A percentile compares a stretch with the other conserved stretches of the same genome.
Conservation (phyloP, 2,797 vertebrate species). For the Podarcis siculus region DNA sequence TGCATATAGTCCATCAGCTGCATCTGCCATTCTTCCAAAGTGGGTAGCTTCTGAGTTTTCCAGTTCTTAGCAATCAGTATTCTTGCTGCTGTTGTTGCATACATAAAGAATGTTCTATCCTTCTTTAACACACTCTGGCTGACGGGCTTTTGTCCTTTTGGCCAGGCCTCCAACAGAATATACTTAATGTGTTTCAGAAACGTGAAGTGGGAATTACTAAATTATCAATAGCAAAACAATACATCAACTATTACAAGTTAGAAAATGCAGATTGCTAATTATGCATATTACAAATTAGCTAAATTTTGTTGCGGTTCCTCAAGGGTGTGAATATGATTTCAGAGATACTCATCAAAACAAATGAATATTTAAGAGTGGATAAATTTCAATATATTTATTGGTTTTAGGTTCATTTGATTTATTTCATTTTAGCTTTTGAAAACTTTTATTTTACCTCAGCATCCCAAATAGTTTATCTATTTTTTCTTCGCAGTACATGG, state of each 20-base stretch:
- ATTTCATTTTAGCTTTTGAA: neutral
- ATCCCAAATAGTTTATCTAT: neutral
- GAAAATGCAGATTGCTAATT: constrained; percentile 23
- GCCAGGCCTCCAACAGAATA: neutral
- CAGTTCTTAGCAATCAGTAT: too few species aligned
- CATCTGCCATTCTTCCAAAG: too few species aligned
- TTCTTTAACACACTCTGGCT: too few species aligned
- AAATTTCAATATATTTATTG: neutral
- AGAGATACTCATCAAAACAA: constrained; percentile 5
- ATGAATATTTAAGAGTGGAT: constrained; percentile 10
- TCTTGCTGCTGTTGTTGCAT: too few species aligned
- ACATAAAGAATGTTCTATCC: too few species aligned
- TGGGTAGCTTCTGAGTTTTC: too few species aligned
- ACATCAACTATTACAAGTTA: neutral
- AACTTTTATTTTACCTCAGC: neutral
- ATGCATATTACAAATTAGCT: constrained; percentile 11
- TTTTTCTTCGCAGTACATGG: neutral
- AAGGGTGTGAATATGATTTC: neutral
- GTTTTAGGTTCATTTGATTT: neutral
- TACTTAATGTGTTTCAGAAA: neutral
- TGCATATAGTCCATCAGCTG: too few species aligned
- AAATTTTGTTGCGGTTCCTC: constrained; percentile 2
- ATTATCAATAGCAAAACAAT: constrained; percentile 9
- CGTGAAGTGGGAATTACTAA: constrained; percentile 1
- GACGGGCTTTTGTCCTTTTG: neutral